A percentile compares a stretch with the other conserved stretches of the same genome.
Conservation (phyloP, 2,113 vertebrate species). For the Galemys pyrenaicus region DNA sequence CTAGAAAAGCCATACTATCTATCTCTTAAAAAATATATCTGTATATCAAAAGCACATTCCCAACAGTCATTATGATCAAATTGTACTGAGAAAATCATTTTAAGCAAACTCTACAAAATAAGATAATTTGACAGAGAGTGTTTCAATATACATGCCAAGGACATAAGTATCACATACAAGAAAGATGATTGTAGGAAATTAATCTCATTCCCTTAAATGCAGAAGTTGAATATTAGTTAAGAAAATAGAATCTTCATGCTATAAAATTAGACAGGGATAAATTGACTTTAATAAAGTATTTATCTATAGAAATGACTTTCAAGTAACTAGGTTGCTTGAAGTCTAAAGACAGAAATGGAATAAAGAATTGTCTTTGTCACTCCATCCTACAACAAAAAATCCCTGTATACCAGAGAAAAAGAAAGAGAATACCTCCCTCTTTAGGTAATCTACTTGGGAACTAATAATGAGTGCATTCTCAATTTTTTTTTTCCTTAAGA, state of each 20-base stretch:
- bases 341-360: background rate
- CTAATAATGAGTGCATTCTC: background rate
- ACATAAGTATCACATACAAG: background rate
- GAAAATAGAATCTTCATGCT: constrained; percentile 26
- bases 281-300: background rate
- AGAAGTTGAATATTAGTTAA: constrained; percentile 30
- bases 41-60: background rate
- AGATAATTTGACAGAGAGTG: background rate
- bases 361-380: background rate
- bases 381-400: background rate
- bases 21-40: background rate
- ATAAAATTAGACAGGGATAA: constrained; percentile 44
- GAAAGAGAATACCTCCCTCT: background rate
- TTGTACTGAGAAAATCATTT: background rate
- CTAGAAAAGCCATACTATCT: background rate
- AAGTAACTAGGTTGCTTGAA: background rate
- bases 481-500: background rate
- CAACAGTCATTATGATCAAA: background rate
- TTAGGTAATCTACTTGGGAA: background rate
- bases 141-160: constrained; percentile 11
- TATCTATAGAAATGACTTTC: constrained; percentile 6
- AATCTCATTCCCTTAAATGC: constrained; percentile 29
- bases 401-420: background rate
- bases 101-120: background rate
- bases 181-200: constrained; percentile 32